Base-by-base conservation (phyloP, 2,888 invertebrate genomes). In the Scaptomyza parva region DNA sequence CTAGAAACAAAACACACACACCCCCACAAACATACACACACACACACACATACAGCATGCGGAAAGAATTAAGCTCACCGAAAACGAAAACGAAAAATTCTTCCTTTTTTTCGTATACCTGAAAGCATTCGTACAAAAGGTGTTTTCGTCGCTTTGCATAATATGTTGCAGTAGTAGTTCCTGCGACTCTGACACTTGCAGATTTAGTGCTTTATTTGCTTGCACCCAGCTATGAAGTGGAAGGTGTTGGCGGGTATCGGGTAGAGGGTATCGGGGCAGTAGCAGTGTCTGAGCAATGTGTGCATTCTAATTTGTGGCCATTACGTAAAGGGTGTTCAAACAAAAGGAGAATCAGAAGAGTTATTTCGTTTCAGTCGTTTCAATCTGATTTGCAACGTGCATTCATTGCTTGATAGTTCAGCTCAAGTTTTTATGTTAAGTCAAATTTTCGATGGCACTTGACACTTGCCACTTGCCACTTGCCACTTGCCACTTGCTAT, bases 201-300 rank as follows among this genome's bases (percentile, higher is more conserved):
- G 80, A 80, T 80, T 78, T 78, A 80, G 77, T 63, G 68, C 78
- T 78, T 75, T 78, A 78, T 80, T 78, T 78, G 81, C 80, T 61
- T 61, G 62, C 68, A 4, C 24, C n/a, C n/a, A n/a, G n/a, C n/a
- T n/a, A n/a, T n/a, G n/a, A n/a, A 45, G 39, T 55, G 53, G 61
- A 37, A 9, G 17, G 22, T 26, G 22, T 50, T 24, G n/a, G n/a
- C n/a, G n/a, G n/a, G n/a, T n/a, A n/a, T n/a, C n/a, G n/a, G n/a
- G n/a, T n/a, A 26, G 24, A 26, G 28, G 28, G 4, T 3, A 18
- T n/a, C 12, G 2, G 17, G 39, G 28, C 6, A 18, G 41, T 2
- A 43, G n/a, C n/a, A n/a, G n/a, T 35, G 26, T n/a, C 14, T 9
- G n/a, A n/a, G 12, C n/a, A 37, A 47, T 37, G 28, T 37, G 28